Base-by-base conservation (phyloP, 1,140 invertebrate species). In the Saccostrea glomerata region DNA sequence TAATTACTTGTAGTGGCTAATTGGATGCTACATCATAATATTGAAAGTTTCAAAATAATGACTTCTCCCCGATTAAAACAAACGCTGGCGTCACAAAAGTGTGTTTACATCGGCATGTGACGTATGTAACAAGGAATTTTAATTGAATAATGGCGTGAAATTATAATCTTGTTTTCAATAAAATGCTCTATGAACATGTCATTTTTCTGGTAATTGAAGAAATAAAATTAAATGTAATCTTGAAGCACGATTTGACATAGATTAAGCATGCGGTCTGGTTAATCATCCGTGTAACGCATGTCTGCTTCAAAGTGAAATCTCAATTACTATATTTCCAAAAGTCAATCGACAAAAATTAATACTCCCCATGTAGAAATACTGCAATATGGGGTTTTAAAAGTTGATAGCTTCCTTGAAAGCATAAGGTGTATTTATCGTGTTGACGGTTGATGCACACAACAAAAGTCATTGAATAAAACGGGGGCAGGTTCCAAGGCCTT, bases 281-380 rank as follows among this genome's bases (percentile, higher is more conserved):
- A 30, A 77, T 77, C 25, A 25, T 77, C 30, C 23, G 30, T 30
- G 17, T 60, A 60, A 60, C 3, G 20, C 13, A 60, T 60, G 58
- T 7, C 58, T 7, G 58, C n/a, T 20, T 20, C 58, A 30, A 30
- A 30, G 70, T 36, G 30, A 30, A 77, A 25, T 77, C 70, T 77
- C 70, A 77, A 77, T 77, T 36, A 77, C 30, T 77, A 36, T 30
- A 30, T 77, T 73, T 77, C 30, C 70, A 30, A 36, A 77, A 15
- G 4, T 77, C 30, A 77, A 36, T 77, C 30, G 70, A 77, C 15
- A 77, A 77, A 63, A 30, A 77, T 77, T 25, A 77, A 77, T 77
- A 77, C 11, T 77, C 25, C 13, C 23, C 23, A 25, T 77, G 70
- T 25, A 77, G 25, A 25, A 77, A 23, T 77, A 30, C 23, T 40